Evolutionary conservation across 1,140 invertebrate species (phyloP).

Genomic region (Leptopilina clavipes): DNA sequence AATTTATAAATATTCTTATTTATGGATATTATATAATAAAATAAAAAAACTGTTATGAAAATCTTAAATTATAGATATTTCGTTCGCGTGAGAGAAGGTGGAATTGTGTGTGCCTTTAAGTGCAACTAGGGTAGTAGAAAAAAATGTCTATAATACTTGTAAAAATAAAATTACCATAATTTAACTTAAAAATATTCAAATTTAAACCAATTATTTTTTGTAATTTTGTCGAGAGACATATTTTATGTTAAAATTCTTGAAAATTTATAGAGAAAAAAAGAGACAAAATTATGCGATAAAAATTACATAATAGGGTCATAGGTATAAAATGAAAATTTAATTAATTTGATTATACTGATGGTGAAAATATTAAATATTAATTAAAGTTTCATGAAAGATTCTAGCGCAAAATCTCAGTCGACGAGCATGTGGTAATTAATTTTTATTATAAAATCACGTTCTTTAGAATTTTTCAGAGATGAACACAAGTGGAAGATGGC

Average conservation of each 20-base stretch:
- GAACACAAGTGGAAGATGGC: not conserved
- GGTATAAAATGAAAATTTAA: too few species aligned
- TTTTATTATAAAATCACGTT: not conserved
- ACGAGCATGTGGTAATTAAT: not conserved
- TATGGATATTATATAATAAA: too few species aligned
- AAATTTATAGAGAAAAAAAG: not conserved
- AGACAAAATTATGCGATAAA: not conserved
- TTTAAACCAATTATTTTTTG: not conserved
- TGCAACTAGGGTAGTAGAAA: not conserved
- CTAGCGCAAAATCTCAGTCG: not conserved
- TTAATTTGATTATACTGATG: too few species aligned
- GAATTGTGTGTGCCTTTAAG: not conserved
- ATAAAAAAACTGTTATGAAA: too few species aligned
- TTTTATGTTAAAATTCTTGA: not conserved
- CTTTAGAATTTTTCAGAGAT: not conserved
- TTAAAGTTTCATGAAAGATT: too few species aligned
- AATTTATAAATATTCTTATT: not conserved
- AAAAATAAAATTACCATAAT: constrained; percentile 27
- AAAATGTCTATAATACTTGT: constrained; percentile 5
- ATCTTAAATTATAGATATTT: not conserved
- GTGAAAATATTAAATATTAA: too few species aligned
- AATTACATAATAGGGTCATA: too few species aligned
- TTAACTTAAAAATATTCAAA: not conserved
- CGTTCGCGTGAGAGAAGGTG: not conserved
- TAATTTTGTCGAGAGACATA: not conserved